Evolutionary conservation across 2,797 vertebrate genomes (phyloP), one percentile per base, ranked within the genome.

Genomic region (Lepus oiostolus): DNA sequence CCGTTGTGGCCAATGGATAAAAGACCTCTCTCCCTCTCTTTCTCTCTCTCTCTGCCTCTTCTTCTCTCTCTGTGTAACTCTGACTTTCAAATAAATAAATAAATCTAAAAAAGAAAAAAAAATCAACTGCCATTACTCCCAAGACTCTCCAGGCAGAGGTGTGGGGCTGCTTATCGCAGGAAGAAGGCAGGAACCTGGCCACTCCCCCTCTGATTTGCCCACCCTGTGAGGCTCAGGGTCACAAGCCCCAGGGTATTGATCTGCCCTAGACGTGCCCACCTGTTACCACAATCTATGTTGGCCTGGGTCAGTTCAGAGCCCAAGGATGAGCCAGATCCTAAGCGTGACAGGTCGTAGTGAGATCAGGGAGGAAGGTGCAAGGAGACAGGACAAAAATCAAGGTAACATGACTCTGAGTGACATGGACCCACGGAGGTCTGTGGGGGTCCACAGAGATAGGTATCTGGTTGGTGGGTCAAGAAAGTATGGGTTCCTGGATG

Each of bases 341-440:
- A 35, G 83, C 22, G 42, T 30, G 12, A 60, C 4, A 82, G n/a
- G n/a, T 8, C 16, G 22, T 0, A 24, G 35, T 32, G 50, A 42
- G 35, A 30, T 9, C 3, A 6, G 52, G 30, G 22, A 8, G 11
- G 13, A 19, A 63, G 22, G 0, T 14, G 21, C 0, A 0, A 30
- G 54, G 19, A 76, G 8, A 68, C 6, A 71, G 71, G 26, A 42
- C 28, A 67, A 16, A 58, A 17, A 65, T 17, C 38, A 65, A 26
- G 65, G 28, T 22, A 30, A 24, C 2, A 24, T 47, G 65, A 63
- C 30, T 42, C 42, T 17, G 42, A 30, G 24, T 68, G 32, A 35
- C 50, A 8, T 13, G 30, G 10, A 67, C 30, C 13, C 67, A 54
- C 28, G 21, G 0, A 76, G 17, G 10, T 58, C 85, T 58, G 11